phyloP scores from a whole-genome alignment of 2,888 invertebrate genomes.

The Archips xylosteana region DNA sequence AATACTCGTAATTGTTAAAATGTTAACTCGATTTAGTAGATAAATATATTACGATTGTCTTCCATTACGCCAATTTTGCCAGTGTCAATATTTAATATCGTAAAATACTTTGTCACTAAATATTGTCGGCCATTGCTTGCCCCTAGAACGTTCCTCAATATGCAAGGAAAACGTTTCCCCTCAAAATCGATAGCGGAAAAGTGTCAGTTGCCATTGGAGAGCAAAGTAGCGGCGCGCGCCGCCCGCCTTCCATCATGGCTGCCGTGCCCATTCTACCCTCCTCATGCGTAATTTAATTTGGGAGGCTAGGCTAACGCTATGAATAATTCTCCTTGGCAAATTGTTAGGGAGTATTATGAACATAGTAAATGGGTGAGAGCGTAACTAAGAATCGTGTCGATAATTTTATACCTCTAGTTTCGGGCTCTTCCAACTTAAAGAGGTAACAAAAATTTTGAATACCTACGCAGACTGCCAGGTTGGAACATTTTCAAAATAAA shows the following conservation, averaged over 20 bases:
- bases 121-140: not conserved
- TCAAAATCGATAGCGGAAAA: slow-evolving; percentile 75
- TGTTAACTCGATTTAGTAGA: no score
- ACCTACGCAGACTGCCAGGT: no score
- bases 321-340: slow-evolving; percentile 3
- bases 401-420: no score
- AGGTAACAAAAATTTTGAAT: no score
- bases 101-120: no score
- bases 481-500: no score
- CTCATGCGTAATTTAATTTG: slow-evolving; percentile 32
- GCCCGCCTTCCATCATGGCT: slow-evolving; percentile 74
- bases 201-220: slow-evolving; percentile 65
- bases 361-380: not conserved
- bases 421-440: no score
- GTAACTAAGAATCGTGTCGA: not conserved
- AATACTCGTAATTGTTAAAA: no score
- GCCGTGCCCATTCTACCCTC: slow-evolving; percentile 55
- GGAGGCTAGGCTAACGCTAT: not conserved
- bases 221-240: slow-evolving; percentile 61
- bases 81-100: no score
- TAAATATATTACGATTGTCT: no score
- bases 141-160: slow-evolving; percentile 17
- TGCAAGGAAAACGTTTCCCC: slow-evolving; percentile 60
- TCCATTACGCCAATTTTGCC: no score
- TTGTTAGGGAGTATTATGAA: not conserved